Evolutionary conservation across 2,888 invertebrate genomes (phyloP), one percentile per base, ranked within the genome.

Genomic region (Calameuta pallipes): DNA sequence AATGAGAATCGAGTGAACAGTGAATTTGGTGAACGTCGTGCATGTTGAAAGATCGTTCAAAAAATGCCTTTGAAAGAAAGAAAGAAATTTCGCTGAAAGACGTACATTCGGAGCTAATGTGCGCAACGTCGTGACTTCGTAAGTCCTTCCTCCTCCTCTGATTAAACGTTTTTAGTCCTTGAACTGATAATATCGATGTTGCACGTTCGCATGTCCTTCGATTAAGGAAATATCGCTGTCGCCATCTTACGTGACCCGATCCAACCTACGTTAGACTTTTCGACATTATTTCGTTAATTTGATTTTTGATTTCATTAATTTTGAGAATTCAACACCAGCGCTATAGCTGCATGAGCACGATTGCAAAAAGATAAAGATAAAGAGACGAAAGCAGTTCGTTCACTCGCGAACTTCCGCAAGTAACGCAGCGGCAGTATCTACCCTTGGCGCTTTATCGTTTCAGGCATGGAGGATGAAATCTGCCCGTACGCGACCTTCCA

Each of bases 401-500:
- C 12, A 30, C 6, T 70, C 70, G 70, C 70, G 70, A 12, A 70
- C 70, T 30, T 30, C 30, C 0, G 15, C 70, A 6, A n/a, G 37
- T 69, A 78, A 75, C 56, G 35, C 41, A 78, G 41, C 56, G 75
- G 81, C 84, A 85, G 85, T 85, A 83, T 90, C 90, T 90, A 90
- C 88, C 89, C 87, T 79, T 84, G 79, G 77, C 79, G 82, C 80
- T 69, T 80, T 80, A 83, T 83, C 80, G 84, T 89, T 92, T 80
- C 94, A 96, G 97, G 97, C 91, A 97, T 97, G 96, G 97, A 98
- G 91, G 98, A 98, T 90, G 98, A 98, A 92, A 98, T 98, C 91
- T 98, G 98, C 93, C 98, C 98, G 73, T 98, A 98, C 92, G 98
- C 98, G 12, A 98, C 98, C 71, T 98, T 98, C 96, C 98, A 98